Base-by-base conservation (phyloP, 35 echinoderm and acorn worm species). In the Holothuria glaberrima region DNA sequence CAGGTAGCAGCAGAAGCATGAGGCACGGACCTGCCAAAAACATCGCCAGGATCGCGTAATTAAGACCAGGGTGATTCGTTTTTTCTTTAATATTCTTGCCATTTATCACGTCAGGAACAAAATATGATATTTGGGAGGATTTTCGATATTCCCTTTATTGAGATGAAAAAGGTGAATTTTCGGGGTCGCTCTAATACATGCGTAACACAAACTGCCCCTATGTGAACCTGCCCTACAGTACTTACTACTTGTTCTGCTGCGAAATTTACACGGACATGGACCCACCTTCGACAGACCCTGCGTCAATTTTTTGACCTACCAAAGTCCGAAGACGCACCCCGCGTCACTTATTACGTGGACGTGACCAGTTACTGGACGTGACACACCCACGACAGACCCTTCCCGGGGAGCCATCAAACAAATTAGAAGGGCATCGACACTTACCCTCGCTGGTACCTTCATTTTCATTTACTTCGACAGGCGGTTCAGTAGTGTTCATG, bases 261-360 rank as follows among this genome's bases (percentile, higher is more conserved):
- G n/a, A 24, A 68, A 25, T 6, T 20, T 4, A 41, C 2, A 41
- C 2, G 7, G 7, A 4, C 30, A 25, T 26, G 25, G 31, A 69
- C 66, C 66, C 66, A 30, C 66, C 19, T 69, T 27, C 25, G 66
- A 69, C 66, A 69, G 66, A 69, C 25, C 17, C 66, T 69, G 66
- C 24, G 31, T 69, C 31, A 17, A 54, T 69, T 12, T 69, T 69
- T 69, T 69, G 9, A 69, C 66, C 66, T 26, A 25, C 66, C 0
- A 27, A 69, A 69, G 66, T 69, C 66, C 66, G 64, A 68, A 0
- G 64, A 41, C 7, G 36, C 24, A 68, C 64, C 30, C n/a, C 64
- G n/a, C 12, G 64, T 68, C 12, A 69, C 66, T 41, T 41, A 38
- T 75, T 75, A 38, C 30, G 33, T 22, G 6, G 69, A 31, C 71